Conservation (phyloP, 2,797 vertebrate species). For the Lacerta viridis region DNA sequence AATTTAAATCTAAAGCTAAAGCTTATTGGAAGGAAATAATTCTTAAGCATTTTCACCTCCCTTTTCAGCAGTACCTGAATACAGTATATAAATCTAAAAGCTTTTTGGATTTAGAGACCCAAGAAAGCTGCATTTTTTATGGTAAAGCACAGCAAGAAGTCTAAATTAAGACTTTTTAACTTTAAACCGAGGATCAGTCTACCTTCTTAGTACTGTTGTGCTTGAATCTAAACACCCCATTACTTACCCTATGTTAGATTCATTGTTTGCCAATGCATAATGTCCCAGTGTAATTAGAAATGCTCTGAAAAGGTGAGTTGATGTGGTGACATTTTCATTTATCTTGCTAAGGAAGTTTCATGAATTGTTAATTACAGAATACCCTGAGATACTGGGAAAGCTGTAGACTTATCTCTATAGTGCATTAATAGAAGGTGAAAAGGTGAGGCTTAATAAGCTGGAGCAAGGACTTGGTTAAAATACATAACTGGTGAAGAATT, state of each 20-base stretch:
- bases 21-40: background rate
- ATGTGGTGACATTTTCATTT: background rate
- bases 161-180: background rate
- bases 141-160: background rate
- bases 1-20: conserved; percentile 39
- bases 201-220: background rate
- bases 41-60: conserved; percentile 1
- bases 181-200: accelerated
- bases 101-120: background rate
- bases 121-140: background rate
- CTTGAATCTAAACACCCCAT: conserved; percentile 3
- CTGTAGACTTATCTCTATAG: accelerated
- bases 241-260: background rate
- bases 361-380: conserved; percentile 29
- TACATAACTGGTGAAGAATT: conserved; percentile 16
- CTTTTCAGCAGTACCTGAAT: conserved; percentile 21
- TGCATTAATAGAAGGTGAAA: conserved; percentile 36
- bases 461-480: conserved; percentile 27
- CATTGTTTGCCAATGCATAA: conserved; percentile 2
- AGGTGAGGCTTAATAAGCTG: conserved; percentile 15
- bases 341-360: background rate
- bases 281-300: conserved; percentile 16
- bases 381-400: conserved; percentile 54
- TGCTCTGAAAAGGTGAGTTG: conserved; percentile 20
- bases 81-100: conserved; percentile 10